Percentiles rank a stretch among this genome's conserved stretches.
Evolutionary conservation across 2,113 vertebrate species (phyloP).

Genomic region (Corythoichthys intestinalis): DNA sequence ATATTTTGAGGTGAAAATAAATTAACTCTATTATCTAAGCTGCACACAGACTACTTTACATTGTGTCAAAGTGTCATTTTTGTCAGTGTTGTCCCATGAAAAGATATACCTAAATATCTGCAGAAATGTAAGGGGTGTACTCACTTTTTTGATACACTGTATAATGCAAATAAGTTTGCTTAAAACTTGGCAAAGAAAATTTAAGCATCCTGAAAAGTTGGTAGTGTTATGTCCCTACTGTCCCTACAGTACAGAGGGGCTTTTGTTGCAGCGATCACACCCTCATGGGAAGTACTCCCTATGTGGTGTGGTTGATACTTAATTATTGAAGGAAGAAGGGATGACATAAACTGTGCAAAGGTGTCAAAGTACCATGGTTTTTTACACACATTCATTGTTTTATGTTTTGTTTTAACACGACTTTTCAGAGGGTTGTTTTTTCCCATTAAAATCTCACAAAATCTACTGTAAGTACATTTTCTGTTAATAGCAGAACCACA

Average conservation of each 20-base stretch:
- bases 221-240: conserved; percentile 24
- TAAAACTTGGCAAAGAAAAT: too few species aligned
- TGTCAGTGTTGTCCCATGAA: too few species aligned
- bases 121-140: too few species aligned
- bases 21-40: too few species aligned
- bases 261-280: conserved; percentile 56
- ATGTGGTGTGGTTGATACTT: conserved; percentile 29
- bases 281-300: conserved; percentile 56
- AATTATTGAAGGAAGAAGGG: conserved; percentile 30
- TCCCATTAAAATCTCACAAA: conserved; percentile 1
- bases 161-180: too few species aligned
- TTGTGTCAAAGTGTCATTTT: too few species aligned
- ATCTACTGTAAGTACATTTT: conserved; percentile 12
- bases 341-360: background rate
- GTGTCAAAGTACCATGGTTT: background rate
- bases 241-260: conserved; percentile 40
- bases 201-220: background rate
- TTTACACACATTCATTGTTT: background rate
- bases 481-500: conserved; percentile 22
- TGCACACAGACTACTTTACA: too few species aligned
- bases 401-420: background rate
- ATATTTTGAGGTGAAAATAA: too few species aligned
- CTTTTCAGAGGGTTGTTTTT: background rate
- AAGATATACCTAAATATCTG: too few species aligned
- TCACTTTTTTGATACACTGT: too few species aligned